Conservation (phyloP, 2,888 invertebrate species). For the Pogonocherus hispidulus region DNA sequence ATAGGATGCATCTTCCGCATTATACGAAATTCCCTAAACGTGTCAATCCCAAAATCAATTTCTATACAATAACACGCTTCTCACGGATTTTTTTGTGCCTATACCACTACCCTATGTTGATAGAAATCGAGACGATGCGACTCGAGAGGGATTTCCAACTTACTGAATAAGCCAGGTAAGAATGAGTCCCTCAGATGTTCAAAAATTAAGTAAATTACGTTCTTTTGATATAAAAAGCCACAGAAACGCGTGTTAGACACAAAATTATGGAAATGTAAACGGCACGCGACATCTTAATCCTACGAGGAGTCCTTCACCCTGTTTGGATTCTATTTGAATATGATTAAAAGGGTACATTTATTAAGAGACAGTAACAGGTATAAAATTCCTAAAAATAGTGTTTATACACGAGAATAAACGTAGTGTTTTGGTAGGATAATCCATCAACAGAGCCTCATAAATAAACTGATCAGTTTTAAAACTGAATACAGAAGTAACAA, state of each 20-base stretch:
- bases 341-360: conserved; percentile 17
- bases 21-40: not conserved
- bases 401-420: too few relatives aligned
- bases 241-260: conserved; percentile 48
- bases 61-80: conserved; percentile 13
- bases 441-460: too few relatives aligned
- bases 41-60: not conserved
- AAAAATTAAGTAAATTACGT: conserved; percentile 39
- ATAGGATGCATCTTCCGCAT: not conserved
- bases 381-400: not conserved
- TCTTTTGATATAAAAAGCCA: conserved; percentile 46
- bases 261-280: conserved; percentile 53
- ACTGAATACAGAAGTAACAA: too few relatives aligned
- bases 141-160: conserved; percentile 13
- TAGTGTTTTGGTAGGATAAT: too few relatives aligned
- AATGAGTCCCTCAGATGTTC: conserved; percentile 27
- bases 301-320: conserved; percentile 39
- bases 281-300: conserved; percentile 46
- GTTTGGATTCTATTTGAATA: conserved; percentile 30
- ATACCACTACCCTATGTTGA: conserved; percentile 1
- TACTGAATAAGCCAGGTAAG: conserved; percentile 28
- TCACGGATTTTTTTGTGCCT: conserved; percentile 3
- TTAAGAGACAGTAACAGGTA: not conserved
- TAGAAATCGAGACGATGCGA: conserved; percentile 18
- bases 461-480: too few relatives aligned